A percentile compares a stretch with the other conserved stretches of the same genome.
Evolutionary conservation across 2,113 vertebrate species (phyloP).

Genomic region (Microcebus tavaratra): DNA sequence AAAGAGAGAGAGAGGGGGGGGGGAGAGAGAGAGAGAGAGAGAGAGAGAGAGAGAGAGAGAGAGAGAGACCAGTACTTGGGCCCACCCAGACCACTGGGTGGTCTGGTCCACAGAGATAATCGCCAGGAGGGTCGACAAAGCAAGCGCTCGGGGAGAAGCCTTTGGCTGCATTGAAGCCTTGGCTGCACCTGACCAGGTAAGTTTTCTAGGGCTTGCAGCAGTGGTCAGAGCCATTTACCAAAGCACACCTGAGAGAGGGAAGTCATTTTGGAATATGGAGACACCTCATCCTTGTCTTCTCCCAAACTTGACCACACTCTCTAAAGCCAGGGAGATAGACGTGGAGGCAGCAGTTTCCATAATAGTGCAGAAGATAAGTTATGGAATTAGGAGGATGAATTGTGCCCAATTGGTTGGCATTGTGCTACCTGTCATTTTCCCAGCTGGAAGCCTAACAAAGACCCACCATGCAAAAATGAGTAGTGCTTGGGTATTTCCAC

Average conservation of each 20-base stretch:
- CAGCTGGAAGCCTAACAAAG: background rate
- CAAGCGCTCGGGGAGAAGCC: background rate
- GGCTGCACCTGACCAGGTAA: background rate
- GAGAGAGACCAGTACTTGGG: too few species aligned
- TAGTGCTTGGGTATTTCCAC: background rate
- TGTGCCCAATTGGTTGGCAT: too few species aligned
- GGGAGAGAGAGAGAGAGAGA: too few species aligned
- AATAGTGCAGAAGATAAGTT: fast-evolving
- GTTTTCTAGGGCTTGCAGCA: background rate
- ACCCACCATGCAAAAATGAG: background rate
- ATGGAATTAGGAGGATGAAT: background rate
- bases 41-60: background rate
- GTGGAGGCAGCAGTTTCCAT: background rate
- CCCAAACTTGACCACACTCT: background rate
- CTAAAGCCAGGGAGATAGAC: background rate
- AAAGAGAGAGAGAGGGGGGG: too few species aligned
- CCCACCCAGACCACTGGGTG: background rate
- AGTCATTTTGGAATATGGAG: background rate
- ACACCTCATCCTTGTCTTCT: background rate
- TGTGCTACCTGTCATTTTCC: fast-evolving
- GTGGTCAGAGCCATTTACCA: background rate
- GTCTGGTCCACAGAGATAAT: background rate
- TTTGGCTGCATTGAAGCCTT: background rate
- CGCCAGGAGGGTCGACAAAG: background rate
- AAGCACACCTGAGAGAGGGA: background rate